A percentile compares a stretch with the other conserved stretches of the same genome.
Conservation (phyloP, 2,113 vertebrate species). For the Emydocephalus ijimae region DNA sequence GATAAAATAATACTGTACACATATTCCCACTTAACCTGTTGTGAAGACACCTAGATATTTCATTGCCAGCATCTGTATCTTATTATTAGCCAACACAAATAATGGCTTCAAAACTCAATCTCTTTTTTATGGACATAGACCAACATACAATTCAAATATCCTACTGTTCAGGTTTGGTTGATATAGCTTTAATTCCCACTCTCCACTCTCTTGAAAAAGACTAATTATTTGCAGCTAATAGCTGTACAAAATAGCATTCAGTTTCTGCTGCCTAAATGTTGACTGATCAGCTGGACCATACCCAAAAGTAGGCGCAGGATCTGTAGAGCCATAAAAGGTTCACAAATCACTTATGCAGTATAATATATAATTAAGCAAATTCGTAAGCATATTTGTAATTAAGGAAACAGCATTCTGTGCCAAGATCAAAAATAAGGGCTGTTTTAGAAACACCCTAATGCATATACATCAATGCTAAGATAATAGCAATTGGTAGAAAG, state of each 20-base stretch:
- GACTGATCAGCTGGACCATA: background rate
- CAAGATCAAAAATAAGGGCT: background rate
- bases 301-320: background rate
- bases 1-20: too few species aligned
- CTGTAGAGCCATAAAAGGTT: background rate
- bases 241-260: background rate
- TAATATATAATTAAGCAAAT: background rate
- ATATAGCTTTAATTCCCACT: background rate
- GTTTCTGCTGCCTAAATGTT: background rate
- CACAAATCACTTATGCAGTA: background rate
- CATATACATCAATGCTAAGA: background rate
- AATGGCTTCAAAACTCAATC: background rate
- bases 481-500: background rate
- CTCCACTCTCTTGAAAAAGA: background rate
- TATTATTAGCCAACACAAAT: too few species aligned
- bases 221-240: background rate
- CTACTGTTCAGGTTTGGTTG: background rate
- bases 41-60: too few species aligned
- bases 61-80: too few species aligned
- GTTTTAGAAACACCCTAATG: background rate
- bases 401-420: background rate
- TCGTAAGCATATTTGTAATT: background rate
- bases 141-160: background rate
- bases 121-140: background rate
- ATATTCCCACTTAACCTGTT: too few species aligned